Percentiles rank a stretch among this genome's conserved stretches.
Conservation (phyloP, 2,888 invertebrate genomes). For the Kuschelorhynchus macadamiae region DNA sequence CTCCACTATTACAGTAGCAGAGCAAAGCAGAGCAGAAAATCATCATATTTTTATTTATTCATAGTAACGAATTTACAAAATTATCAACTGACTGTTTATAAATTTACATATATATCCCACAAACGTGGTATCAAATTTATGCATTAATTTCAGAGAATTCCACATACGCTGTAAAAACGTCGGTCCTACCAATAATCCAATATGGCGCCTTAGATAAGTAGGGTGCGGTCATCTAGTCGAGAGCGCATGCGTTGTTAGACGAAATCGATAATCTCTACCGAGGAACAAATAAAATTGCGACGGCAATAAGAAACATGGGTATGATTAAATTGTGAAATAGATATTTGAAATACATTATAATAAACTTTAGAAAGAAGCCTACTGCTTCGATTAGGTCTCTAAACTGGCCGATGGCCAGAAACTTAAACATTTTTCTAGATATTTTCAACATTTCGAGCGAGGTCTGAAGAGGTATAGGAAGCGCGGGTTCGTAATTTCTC, state of each 20-base stretch:
- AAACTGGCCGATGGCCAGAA: conserved; percentile 33
- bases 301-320: conserved; percentile 26
- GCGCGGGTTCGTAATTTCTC: conserved; percentile 26
- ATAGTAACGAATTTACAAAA: too few relatives aligned
- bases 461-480: conserved; percentile 24
- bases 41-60: too few relatives aligned
- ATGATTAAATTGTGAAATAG: conserved; percentile 23
- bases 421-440: conserved; percentile 41
- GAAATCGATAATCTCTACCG: conserved; percentile 38
- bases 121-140: conserved; percentile 29
- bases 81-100: too few relatives aligned
- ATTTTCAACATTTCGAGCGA: conserved; percentile 30
- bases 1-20: too few relatives aligned
- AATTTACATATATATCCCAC: not conserved
- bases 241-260: conserved; percentile 35
- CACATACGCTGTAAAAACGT: conserved; percentile 35
- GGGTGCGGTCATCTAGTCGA: conserved; percentile 36
- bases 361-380: conserved; percentile 38
- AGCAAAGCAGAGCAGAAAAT: too few relatives aligned
- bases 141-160: conserved; percentile 45
- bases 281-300: conserved; percentile 21
- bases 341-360: conserved; percentile 26
- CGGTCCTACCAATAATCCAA: conserved; percentile 31
- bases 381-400: conserved; percentile 39
- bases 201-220: conserved; percentile 43